phyloP scores from a whole-genome alignment of 2,113 vertebrate genomes.

The Ctenomys sociabilis region DNA sequence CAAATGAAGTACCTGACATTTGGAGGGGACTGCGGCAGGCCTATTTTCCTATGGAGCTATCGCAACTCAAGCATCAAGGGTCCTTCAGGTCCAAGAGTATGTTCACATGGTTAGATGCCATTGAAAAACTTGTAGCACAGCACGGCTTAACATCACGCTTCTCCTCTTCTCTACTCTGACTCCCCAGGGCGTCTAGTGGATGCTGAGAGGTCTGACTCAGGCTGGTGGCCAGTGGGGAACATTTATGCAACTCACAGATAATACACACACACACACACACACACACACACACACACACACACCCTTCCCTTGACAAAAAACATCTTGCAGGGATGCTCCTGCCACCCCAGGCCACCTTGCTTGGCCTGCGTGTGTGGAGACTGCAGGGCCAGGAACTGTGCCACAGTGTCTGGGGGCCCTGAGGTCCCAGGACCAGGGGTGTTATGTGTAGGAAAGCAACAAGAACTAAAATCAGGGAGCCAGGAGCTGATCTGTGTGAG shows the following conservation, averaged over 20 bases:
- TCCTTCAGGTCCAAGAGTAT: neutral
- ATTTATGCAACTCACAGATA: neutral
- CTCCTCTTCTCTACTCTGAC: neutral
- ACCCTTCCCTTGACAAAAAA: too few relatives aligned
- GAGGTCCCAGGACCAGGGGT: neutral
- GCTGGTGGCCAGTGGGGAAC: fast-evolving
- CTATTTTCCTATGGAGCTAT: neutral
- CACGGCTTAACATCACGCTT: fast-evolving
- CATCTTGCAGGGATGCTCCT: fast-evolving
- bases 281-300: too few relatives aligned
- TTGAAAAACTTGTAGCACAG: too few relatives aligned
- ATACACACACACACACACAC: fast-evolving
- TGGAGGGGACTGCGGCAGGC: neutral
- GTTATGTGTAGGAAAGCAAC: fast-evolving
- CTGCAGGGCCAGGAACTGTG: neutral
- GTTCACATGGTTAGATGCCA: neutral
- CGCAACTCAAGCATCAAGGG: neutral
- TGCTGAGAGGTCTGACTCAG: neutral
- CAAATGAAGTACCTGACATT: neutral
- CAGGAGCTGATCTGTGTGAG: neutral
- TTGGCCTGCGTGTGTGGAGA: neutral
- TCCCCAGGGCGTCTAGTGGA: neutral
- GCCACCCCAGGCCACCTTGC: neutral
- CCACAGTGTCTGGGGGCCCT: neutral
- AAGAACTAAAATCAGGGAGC: neutral